Percentiles rank a stretch among this genome's conserved stretches.
These are phyloP conservation scores for Troides aeacus DNA, from an alignment of 2,888 invertebrate genomes.

Conservation along the genomic window DNA sequence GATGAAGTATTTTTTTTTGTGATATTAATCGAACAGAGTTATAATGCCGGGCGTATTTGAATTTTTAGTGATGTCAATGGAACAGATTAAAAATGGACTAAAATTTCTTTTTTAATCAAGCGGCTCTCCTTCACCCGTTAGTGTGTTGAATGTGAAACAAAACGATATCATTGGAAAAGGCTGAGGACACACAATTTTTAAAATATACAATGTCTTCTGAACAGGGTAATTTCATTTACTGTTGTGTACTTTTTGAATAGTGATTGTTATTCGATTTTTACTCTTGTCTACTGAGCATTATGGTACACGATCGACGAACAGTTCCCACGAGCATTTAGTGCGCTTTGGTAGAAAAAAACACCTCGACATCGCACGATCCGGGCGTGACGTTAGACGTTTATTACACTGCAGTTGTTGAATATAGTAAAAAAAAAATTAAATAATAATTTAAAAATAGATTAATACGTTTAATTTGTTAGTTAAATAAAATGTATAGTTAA, in stretches of 20 bases:
- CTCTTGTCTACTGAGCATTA: constrained; percentile 51
- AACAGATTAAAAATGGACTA: neutral
- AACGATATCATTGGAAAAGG: constrained; percentile 77
- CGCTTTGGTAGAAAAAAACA: neutral
- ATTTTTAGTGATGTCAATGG: no score
- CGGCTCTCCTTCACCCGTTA: constrained; percentile 43
- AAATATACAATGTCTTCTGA: constrained; percentile 78
- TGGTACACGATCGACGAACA: constrained; percentile 40
- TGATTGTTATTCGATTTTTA: constrained; percentile 68
- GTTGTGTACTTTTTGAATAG: constrained; percentile 69
- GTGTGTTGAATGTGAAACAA: constrained; percentile 50
- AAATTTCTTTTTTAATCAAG: neutral
- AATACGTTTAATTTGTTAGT: constrained; percentile 43
- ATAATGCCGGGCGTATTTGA: no score
- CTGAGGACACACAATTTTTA: constrained; percentile 78
- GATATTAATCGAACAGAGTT: no score
- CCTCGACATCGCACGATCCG: neutral
- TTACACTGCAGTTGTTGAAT: constrained; percentile 34
- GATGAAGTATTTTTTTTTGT: no score
- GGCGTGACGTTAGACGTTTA: constrained; percentile 1
- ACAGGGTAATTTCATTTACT: constrained; percentile 78
- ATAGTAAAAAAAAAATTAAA: constrained; percentile 9
- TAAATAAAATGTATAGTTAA: constrained; percentile 41
- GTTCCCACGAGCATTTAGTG: constrained; percentile 27
- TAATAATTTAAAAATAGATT: constrained; percentile 33